These are phyloP conservation scores for Haliclona indistincta DNA, from an alignment of 37 sponge, comb jelly and placozoan genomes.

Conservation along the genomic window DNA sequence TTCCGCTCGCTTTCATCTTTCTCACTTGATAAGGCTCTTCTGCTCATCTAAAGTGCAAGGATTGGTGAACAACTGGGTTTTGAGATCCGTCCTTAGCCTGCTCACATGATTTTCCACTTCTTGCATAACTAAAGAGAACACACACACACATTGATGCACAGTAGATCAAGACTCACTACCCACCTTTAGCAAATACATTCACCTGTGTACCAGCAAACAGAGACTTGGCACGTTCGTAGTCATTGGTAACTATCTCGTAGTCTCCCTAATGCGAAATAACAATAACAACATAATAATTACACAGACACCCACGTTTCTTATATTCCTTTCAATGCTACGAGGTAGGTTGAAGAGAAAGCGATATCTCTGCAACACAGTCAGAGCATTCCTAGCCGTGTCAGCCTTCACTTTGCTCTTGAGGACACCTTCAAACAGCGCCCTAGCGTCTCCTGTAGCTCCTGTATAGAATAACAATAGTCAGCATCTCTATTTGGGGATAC, in stretches of 20 bases:
- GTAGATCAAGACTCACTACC: background rate
- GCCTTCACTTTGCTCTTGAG: constrained; percentile 73
- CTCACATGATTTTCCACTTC: constrained; percentile 80
- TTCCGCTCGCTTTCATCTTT: too few species aligned
- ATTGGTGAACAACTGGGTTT: constrained; percentile 46
- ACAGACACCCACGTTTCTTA: constrained; percentile 58
- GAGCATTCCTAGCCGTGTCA: constrained; percentile 84
- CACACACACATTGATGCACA: background rate
- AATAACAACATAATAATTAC: background rate
- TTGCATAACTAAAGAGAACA: constrained; percentile 67
- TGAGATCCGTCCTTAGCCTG: constrained; percentile 64
- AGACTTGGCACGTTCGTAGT: constrained; percentile 87
- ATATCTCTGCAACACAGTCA: constrained; percentile 85
- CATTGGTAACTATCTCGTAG: constrained; percentile 87
- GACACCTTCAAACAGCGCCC: constrained; percentile 61
- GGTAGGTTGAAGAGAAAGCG: constrained; percentile 92
- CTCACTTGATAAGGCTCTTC: constrained; percentile 86
- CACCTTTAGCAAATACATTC: constrained; percentile 83
- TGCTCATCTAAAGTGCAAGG: constrained; percentile 83
- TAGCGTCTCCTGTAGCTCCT: constrained; percentile 17
- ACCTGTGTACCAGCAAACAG: constrained; percentile 88
- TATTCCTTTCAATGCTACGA: constrained; percentile 81
- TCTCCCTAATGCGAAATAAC: constrained; percentile 73
- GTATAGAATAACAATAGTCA: background rate
- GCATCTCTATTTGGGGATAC: background rate